A percentile compares a stretch with the other conserved stretches of the same genome.
These are phyloP conservation scores for Propithecus coquereli DNA, from an alignment of 2,113 vertebrate species.

Conservation along the genomic window DNA sequence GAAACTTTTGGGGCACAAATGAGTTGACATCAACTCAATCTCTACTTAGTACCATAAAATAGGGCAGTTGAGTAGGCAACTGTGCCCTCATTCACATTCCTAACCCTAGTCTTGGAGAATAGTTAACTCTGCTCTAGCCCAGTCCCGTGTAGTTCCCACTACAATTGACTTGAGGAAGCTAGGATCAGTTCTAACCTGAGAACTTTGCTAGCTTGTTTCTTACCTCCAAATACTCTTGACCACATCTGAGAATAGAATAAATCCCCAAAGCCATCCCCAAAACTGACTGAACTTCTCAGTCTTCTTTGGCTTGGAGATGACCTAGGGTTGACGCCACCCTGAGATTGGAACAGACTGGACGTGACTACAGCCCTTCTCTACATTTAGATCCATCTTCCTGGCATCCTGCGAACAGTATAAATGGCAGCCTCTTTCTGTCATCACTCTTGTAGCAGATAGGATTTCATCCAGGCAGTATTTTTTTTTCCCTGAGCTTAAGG, in stretches of 20 bases:
- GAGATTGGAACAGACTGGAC: neutral
- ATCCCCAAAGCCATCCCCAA: neutral
- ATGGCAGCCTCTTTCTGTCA: neutral
- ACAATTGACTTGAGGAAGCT: neutral
- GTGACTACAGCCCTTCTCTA: neutral
- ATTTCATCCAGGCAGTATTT: neutral
- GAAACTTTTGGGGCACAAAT: neutral
- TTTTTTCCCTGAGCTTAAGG: neutral
- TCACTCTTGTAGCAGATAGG: neutral
- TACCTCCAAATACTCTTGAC: neutral
- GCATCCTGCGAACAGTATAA: neutral
- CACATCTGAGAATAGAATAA: neutral
- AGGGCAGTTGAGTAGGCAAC: neutral
- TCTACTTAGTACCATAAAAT: neutral
- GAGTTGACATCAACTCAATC: neutral
- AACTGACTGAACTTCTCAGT: neutral
- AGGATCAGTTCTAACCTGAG: neutral
- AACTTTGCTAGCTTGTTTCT: neutral
- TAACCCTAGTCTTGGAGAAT: neutral
- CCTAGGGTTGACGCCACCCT: neutral
- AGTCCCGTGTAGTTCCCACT: neutral
- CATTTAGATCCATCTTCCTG: neutral
- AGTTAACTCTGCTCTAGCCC: neutral
- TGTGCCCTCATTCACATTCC: neutral
- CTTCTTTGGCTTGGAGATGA: neutral